Percentiles rank a stretch among this genome's conserved stretches.
Evolutionary conservation across 2,888 invertebrate genomes (phyloP).

Genomic region (Nephrotoma flavescens): DNA sequence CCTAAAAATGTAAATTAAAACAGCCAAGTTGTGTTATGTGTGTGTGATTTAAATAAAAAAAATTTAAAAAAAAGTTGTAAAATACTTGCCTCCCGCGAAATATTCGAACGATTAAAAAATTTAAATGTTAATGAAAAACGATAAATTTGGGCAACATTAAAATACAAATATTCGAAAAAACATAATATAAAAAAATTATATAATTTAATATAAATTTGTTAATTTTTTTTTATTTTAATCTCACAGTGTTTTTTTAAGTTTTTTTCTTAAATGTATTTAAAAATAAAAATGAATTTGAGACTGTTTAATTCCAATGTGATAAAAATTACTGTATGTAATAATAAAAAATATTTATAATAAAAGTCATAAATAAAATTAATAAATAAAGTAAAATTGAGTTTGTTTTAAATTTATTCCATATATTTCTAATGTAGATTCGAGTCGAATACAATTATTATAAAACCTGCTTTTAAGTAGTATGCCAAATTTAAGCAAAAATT

Average conservation of each 20-base stretch:
- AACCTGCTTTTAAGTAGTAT: too few species aligned
- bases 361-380: background rate
- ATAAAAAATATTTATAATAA: constrained; percentile 7
- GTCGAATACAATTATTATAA: too few species aligned
- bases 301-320: constrained; percentile 42
- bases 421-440: too few species aligned
- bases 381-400: background rate
- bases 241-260: background rate
- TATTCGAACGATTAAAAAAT: background rate
- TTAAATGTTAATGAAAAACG: background rate
- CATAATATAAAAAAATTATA: background rate
- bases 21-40: constrained; percentile 8
- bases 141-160: background rate
- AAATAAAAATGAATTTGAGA: constrained; percentile 15
- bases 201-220: background rate
- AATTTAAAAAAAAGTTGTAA: background rate
- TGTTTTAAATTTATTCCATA: too few species aligned
- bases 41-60: constrained; percentile 7
- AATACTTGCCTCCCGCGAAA: background rate
- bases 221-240: background rate
- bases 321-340: constrained; percentile 33
- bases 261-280: background rate
- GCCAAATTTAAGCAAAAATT: too few species aligned
- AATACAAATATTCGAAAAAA: background rate
- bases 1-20: constrained; percentile 7